A percentile compares a stretch with the other conserved stretches of the same genome.
Conservation (phyloP, 2,888 invertebrate species). For the Serrognathus titanus region DNA sequence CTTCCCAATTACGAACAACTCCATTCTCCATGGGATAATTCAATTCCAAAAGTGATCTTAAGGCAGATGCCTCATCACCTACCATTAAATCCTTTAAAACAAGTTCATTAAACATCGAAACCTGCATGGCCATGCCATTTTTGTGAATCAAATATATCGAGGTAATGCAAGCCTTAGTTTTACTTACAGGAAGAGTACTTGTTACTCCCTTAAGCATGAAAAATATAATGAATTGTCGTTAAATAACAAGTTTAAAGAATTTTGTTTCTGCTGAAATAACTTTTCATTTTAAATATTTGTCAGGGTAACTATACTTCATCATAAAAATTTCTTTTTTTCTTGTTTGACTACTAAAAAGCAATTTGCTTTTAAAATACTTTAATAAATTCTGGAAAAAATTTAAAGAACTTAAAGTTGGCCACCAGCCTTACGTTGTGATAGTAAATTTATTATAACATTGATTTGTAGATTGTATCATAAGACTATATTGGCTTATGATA, state of each 20-base stretch:
- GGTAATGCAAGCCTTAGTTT: slow-evolving; percentile 8
- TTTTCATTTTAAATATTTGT: not conserved
- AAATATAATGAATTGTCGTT: slow-evolving; percentile 19
- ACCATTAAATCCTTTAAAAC: slow-evolving; percentile 93
- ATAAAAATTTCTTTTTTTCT: too few species aligned
- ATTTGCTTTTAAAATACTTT: too few species aligned
- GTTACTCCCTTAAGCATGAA: slow-evolving; percentile 49
- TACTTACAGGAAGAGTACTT: slow-evolving; percentile 52
- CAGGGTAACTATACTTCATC: too few species aligned
- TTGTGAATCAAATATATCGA: not conserved
- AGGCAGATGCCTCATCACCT: slow-evolving; percentile 96
- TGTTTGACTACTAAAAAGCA: too few species aligned
- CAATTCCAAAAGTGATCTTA: slow-evolving; percentile 94
- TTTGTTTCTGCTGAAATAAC: too few species aligned
- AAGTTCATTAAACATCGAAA: slow-evolving; percentile 1
- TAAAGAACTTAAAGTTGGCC: too few species aligned
- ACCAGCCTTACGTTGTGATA: too few species aligned
- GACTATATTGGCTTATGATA: too few species aligned
- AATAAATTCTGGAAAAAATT: too few species aligned
- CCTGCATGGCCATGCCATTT: not conserved
- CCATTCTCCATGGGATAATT: slow-evolving; percentile 99
- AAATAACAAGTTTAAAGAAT: slow-evolving; percentile 8
- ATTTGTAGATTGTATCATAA: too few species aligned
- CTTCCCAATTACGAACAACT: slow-evolving; percentile 93
- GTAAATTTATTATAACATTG: too few species aligned